These are phyloP conservation scores for Nixonia krombeini DNA, from an alignment of 1,140 invertebrate genomes.

Conservation along the genomic window DNA sequence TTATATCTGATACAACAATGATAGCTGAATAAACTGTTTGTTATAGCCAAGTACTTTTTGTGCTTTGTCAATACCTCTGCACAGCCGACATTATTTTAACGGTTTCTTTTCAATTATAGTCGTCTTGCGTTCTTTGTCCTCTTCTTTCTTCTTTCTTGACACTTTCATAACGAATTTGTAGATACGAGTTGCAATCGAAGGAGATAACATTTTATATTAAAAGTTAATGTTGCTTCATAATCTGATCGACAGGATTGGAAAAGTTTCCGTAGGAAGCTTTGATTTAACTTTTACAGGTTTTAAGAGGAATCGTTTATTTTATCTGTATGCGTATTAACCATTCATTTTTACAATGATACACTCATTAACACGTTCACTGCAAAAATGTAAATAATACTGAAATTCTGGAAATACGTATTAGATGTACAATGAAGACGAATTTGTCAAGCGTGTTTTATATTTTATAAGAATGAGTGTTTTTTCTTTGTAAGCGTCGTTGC, in stretches of 20 bases:
- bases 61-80: conserved; percentile 60
- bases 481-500: too few relatives aligned
- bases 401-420: too few relatives aligned
- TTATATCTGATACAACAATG: conserved; percentile 63
- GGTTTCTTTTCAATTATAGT: background rate
- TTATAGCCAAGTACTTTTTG: conserved; percentile 65
- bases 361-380: too few relatives aligned
- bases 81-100: background rate
- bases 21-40: conserved; percentile 67
- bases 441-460: too few relatives aligned
- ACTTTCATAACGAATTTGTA: too few relatives aligned
- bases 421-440: too few relatives aligned
- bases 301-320: background rate
- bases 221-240: too few relatives aligned
- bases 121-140: background rate
- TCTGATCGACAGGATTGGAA: too few relatives aligned
- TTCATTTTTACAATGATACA: conserved; percentile 2
- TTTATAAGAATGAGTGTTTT: too few relatives aligned
- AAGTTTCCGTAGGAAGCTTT: too few relatives aligned
- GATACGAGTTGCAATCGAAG: conserved; percentile 4
- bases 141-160: conserved; percentile 1
- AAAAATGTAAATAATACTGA: too few relatives aligned
- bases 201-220: background rate
- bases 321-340: background rate
- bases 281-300: too few relatives aligned